phyloP scores from a whole-genome alignment of 1,140 invertebrate species.

The Orchesella cincta region DNA sequence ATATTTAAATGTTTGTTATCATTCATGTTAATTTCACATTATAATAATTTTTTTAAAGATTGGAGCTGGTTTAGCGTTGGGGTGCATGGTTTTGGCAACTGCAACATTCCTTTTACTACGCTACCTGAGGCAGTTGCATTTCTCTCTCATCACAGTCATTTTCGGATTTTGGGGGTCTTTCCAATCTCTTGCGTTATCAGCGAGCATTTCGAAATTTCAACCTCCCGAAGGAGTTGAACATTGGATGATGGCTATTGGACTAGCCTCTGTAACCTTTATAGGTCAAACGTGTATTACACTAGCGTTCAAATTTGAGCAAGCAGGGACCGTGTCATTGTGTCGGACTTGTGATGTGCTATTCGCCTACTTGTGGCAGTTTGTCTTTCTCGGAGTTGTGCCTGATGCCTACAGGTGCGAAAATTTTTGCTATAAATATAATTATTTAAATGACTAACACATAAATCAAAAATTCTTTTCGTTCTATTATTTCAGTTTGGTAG shows the following conservation, averaged over 20 bases:
- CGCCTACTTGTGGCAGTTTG: slow-evolving; percentile 41
- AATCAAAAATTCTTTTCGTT: background rate
- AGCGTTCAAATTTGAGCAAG: slow-evolving; percentile 37
- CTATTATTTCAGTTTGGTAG: background rate
- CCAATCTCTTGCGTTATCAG: slow-evolving; percentile 2
- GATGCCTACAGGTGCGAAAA: slow-evolving; percentile 5
- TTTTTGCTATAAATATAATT: background rate
- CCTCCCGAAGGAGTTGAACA: slow-evolving; percentile 25
- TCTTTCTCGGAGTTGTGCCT: slow-evolving; percentile 30
- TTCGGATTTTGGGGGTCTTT: slow-evolving; percentile 33
- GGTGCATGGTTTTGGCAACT: slow-evolving; percentile 24
- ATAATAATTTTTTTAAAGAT: slow-evolving; percentile 22
- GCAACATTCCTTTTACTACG: slow-evolving; percentile 30
- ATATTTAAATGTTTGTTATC: background rate
- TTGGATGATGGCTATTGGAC: slow-evolving; percentile 24
- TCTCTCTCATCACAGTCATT: slow-evolving; percentile 32
- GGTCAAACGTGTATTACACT: slow-evolving; percentile 38
- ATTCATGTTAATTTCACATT: slow-evolving; percentile 9
- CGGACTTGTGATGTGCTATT: slow-evolving; percentile 42
- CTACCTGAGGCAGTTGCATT: slow-evolving; percentile 33
- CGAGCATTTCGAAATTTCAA: background rate
- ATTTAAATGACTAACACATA: no score
- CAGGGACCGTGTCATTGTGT: slow-evolving; percentile 29
- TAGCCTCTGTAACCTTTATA: slow-evolving; percentile 39
- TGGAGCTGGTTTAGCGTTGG: slow-evolving; percentile 26